phyloP scores from a whole-genome alignment of 2,113 vertebrate species.

The Boulengerochromis microlepis region DNA sequence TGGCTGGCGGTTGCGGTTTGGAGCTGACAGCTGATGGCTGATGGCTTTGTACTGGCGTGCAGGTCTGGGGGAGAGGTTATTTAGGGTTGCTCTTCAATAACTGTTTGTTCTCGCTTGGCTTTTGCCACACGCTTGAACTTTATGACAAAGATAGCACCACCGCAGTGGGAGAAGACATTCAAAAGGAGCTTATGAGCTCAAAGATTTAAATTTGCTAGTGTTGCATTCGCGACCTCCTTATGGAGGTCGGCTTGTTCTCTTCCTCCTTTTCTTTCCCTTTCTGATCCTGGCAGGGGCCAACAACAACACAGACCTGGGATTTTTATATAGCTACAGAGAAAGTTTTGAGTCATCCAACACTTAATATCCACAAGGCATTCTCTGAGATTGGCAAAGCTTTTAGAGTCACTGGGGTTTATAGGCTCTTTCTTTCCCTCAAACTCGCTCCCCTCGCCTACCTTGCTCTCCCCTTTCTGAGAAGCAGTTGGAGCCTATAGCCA shows the following conservation, averaged over 20 bases:
- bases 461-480: constrained; percentile 15
- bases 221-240: background rate
- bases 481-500: constrained; percentile 32
- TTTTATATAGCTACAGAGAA: constrained; percentile 30
- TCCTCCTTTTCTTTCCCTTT: background rate
- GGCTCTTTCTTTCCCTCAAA: constrained; percentile 2
- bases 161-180: background rate
- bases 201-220: constrained; percentile 8
- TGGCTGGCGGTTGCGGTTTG: constrained; percentile 15
- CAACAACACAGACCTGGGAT: constrained; percentile 33
- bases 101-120: constrained; percentile 13
- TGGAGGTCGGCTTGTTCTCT: background rate
- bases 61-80: constrained; percentile 18
- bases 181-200: constrained; percentile 3
- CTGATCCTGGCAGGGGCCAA: constrained; percentile 1
- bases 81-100: background rate
- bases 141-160: background rate
- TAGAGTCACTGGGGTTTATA: constrained; percentile 29
- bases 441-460: background rate
- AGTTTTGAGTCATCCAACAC: constrained; percentile 38
- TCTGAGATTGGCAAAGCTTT: constrained; percentile 46
- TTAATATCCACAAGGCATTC: constrained; percentile 45
- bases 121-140: background rate
- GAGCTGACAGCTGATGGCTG: background rate
- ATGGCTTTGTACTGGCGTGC: background rate